phyloP scores from a whole-genome alignment of 2,113 vertebrate genomes.

The Argyrosomus japonicus region DNA sequence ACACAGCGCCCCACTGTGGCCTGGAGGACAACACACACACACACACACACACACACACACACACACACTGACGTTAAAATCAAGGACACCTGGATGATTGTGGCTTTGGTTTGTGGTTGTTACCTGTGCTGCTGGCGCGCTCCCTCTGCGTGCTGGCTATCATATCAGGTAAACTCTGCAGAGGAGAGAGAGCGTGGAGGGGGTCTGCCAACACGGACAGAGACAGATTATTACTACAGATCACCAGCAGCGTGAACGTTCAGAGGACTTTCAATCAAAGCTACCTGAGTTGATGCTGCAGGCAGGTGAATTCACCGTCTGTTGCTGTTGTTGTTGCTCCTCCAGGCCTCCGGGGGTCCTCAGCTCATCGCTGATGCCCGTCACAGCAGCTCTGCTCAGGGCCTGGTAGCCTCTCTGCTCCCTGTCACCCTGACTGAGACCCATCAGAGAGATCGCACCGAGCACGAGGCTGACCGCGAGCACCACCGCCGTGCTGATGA shows the following conservation, averaged over 20 bases:
- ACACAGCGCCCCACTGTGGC: constrained; percentile 80
- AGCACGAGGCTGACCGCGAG: constrained; percentile 89
- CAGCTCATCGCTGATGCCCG: constrained; percentile 74
- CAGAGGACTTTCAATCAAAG: neutral
- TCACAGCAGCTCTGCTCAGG: constrained; percentile 84
- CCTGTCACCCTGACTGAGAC: constrained; percentile 88
- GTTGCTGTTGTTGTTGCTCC: constrained; percentile 62
- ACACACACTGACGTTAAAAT: too few relatives aligned
- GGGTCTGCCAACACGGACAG: constrained; percentile 70
- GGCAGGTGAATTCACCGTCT: constrained; percentile 68
- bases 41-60: too few relatives aligned
- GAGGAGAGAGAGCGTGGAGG: constrained; percentile 79
- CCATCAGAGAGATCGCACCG: constrained; percentile 91
- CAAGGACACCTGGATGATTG: too few relatives aligned
- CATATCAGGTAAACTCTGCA: constrained; percentile 80
- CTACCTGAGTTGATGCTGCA: constrained; percentile 68
- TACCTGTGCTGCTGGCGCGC: constrained; percentile 82
- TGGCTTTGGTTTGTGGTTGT: neutral
- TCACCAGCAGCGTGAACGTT: too few relatives aligned
- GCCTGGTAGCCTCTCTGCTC: constrained; percentile 87
- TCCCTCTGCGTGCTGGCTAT: constrained; percentile 76
- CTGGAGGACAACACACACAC: constrained; percentile 46
- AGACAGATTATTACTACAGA: too few relatives aligned
- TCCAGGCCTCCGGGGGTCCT: constrained; percentile 76
- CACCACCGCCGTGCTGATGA: constrained; percentile 90